These are phyloP conservation scores for Drymodes brunneopygia DNA, from an alignment of 2,113 vertebrate species.

Conservation along the genomic window DNA sequence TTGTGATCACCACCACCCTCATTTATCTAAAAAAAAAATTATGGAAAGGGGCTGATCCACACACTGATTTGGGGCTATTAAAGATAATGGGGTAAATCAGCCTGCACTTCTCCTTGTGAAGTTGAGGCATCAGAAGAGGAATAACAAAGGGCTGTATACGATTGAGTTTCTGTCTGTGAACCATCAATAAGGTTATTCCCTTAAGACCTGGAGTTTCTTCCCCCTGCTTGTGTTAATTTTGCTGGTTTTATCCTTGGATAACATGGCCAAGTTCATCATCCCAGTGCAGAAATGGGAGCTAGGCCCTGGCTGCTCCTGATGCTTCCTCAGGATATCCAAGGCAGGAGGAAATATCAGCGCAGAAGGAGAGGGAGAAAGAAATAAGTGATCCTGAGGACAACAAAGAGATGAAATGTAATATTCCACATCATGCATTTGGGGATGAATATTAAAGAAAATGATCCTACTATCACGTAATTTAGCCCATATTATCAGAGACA, in stretches of 20 bases:
- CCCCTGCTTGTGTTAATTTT: neutral
- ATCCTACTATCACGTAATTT: slow-evolving; percentile 20
- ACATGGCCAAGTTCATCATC: neutral
- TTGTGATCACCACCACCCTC: neutral
- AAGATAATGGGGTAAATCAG: neutral
- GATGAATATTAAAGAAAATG: slow-evolving; percentile 43
- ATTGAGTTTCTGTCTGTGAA: neutral
- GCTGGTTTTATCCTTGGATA: neutral
- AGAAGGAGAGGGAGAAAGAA: neutral
- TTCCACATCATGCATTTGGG: neutral
- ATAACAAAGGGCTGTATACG: rapidly evolving
- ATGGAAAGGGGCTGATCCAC: neutral
- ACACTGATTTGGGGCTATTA: neutral
- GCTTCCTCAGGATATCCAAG: neutral
- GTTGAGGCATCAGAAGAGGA: neutral
- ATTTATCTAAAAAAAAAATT: neutral
- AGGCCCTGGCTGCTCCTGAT: neutral
- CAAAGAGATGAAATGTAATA: slow-evolving; percentile 1
- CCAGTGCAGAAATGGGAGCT: neutral
- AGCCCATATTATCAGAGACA: slow-evolving; percentile 18
- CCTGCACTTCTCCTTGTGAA: neutral
- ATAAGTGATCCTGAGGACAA: neutral
- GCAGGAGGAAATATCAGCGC: neutral
- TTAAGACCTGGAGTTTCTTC: neutral
- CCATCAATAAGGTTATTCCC: neutral